A percentile compares a stretch with the other conserved stretches of the same genome.
Evolutionary conservation across 2,888 invertebrate genomes (phyloP).

Genomic region (Drosophila conformis): DNA sequence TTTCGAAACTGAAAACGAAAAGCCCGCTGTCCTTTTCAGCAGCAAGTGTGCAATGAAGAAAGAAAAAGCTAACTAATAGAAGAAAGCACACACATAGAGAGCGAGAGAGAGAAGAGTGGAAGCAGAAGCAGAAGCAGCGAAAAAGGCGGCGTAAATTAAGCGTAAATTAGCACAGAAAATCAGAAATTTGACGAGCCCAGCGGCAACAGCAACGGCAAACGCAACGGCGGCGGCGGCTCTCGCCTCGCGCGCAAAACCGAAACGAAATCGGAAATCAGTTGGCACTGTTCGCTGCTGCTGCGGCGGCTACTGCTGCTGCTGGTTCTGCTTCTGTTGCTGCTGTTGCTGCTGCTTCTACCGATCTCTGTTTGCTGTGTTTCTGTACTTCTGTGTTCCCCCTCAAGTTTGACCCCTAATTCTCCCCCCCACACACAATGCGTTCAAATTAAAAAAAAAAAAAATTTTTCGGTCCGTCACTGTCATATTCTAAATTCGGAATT

Average conservation of each 20-base stretch:
- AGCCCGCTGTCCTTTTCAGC: slow-evolving; percentile 52
- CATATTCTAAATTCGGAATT: slow-evolving; percentile 81
- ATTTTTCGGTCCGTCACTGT: slow-evolving; percentile 79
- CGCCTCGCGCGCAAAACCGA: slow-evolving; percentile 65
- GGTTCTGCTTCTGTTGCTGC: slow-evolving; percentile 22
- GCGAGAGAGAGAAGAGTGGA: slow-evolving; percentile 8
- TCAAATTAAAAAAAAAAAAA: slow-evolving; percentile 54
- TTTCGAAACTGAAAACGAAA: slow-evolving; percentile 20
- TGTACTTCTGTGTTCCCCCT: slow-evolving; percentile 68
- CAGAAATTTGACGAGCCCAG: slow-evolving; percentile 51
- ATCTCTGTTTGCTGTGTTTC: slow-evolving; percentile 56
- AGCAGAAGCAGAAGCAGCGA: slow-evolving; percentile 45
- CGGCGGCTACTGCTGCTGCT: slow-evolving; percentile 32
- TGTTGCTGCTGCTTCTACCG: slow-evolving; percentile 48
- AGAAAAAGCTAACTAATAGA: slow-evolving; percentile 36
- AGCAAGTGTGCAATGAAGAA: slow-evolving; percentile 21
- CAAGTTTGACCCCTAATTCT: slow-evolving; percentile 77
- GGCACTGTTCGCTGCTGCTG: slow-evolving; percentile 44
- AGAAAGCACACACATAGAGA: slow-evolving; percentile 6
- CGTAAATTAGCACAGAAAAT: slow-evolving; percentile 73
- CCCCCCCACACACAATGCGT: slow-evolving; percentile 73
- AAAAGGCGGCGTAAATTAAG: slow-evolving; percentile 66
- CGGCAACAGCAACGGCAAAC: slow-evolving; percentile 28
- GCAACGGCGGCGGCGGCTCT: slow-evolving; percentile 33
- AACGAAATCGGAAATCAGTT: slow-evolving; percentile 72